Evolutionary conservation across 2,797 vertebrate species (phyloP), one percentile per base, ranked within the genome.

Genomic region (Labeo calbasu): DNA sequence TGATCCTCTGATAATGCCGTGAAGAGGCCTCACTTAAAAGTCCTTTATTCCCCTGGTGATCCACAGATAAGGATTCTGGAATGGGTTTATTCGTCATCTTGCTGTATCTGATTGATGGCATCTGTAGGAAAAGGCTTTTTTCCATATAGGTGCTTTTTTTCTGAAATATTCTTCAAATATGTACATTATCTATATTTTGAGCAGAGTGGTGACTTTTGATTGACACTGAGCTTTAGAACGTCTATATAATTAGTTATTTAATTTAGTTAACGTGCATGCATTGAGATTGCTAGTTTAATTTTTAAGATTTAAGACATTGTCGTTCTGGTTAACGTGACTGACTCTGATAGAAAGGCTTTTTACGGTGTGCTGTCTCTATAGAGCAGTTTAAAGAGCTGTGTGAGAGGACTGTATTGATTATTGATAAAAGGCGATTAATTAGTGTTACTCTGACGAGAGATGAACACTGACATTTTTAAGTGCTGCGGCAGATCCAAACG

Each of bases 11-110:
- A 79, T 78, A 84, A 84, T 63, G 71, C 73, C 9, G 25, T 70
- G 46, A 79, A 79, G 78, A 84, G 63, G 59, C 19, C 40, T 51
- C 84, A 63, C 77, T 87, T 80, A 73, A 71, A 68, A 75, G 70
- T 69, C 25, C 17, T 70, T 81, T 63, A 57, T 51, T 61, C 70
- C 21, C 80, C 14, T 28, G 14, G 43, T 50, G 79, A 59, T 68
- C 11, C 4, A 15, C 10, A 1, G 81, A 82, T 82, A 75, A 75
- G 46, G 19, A 3, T 17, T 50, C 66, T 70, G 72, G 5, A 77
- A 70, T 59, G 61, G 6, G 28, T 82, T 66, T 82, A 32, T 69
- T 70, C 65, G 11, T 81, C 63, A 19, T 36, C 17, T 28, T 50
- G 77, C 17, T 53, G 8, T 77, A 46, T 79, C 53, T 82, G 68